Percentiles rank a stretch among this genome's conserved stretches.
phyloP scores from a whole-genome alignment of 2,888 invertebrate species.

The Athalia rosae region DNA sequence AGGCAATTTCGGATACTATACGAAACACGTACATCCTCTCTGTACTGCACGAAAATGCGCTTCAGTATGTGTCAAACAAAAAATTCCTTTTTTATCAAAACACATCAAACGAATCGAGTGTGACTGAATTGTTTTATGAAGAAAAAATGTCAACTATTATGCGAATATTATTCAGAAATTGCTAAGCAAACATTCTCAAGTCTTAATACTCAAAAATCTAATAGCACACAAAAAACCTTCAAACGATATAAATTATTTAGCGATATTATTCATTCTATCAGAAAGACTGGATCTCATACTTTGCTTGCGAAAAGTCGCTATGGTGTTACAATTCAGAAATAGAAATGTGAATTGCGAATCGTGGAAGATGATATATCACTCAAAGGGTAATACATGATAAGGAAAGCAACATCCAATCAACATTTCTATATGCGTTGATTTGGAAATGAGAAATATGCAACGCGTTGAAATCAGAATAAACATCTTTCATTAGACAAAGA shows the following conservation, averaged over 20 bases:
- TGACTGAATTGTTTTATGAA: neutral
- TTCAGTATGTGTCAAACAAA: neutral
- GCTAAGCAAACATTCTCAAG: conserved; percentile 30
- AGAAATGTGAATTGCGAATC: conserved; percentile 10
- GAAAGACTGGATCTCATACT: conserved; percentile 37
- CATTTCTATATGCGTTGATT: neutral
- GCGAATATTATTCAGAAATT: neutral
- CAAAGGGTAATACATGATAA: neutral
- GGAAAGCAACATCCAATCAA: neutral
- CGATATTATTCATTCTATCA: conserved; percentile 33
- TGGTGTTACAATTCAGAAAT: conserved; percentile 27
- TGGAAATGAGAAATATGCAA: neutral
- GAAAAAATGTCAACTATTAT: neutral
- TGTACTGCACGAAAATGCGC: neutral
- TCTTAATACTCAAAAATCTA: conserved; percentile 21
- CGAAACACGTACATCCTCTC: neutral
- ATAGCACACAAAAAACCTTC: conserved; percentile 3
- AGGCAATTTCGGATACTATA: neutral
- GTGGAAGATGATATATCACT: neutral
- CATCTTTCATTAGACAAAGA: neutral
- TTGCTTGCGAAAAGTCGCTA: conserved; percentile 24
- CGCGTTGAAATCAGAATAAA: neutral
- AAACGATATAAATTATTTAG: conserved; percentile 14
- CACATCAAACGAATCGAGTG: neutral
- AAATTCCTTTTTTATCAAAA: too few species aligned